A percentile compares a stretch with the other conserved stretches of the same genome.
phyloP scores from a whole-genome alignment of 37 sponge, comb jelly and placozoan species.

The Mnemiopsis leidyi region DNA sequence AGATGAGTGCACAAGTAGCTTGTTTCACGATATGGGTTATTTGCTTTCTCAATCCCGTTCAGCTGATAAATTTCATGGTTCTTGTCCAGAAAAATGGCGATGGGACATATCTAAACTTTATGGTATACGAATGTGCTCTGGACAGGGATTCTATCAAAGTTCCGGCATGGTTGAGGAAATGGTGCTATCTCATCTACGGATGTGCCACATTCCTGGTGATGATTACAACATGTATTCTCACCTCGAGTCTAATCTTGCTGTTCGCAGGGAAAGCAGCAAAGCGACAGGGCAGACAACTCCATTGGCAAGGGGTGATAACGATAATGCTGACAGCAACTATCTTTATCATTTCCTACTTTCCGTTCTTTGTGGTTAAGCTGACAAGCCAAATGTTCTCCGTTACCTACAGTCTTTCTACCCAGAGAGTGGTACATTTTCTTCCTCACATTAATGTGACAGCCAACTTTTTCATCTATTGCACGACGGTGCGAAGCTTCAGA shows the following conservation, averaged over 20 bases:
- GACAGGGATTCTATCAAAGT: neutral
- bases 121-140: neutral
- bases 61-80: neutral
- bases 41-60: neutral
- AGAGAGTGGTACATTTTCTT: neutral
- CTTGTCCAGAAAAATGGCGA: neutral
- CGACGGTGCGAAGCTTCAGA: neutral
- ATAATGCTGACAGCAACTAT: neutral
- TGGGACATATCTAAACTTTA: neutral
- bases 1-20: neutral
- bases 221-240: neutral
- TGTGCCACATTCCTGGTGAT: neutral
- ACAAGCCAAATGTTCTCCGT: neutral
- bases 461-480: neutral
- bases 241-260: neutral
- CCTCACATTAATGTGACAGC: neutral
- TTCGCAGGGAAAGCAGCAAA: neutral
- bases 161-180: neutral
- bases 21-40: neutral
- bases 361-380: neutral
- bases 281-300: neutral
- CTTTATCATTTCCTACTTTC: neutral
- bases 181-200: neutral
- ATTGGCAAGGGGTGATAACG: neutral
- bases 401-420: neutral